Evolutionary conservation across 2,888 invertebrate genomes (phyloP).

Genomic region (Drosophila pseudotakahashii): DNA sequence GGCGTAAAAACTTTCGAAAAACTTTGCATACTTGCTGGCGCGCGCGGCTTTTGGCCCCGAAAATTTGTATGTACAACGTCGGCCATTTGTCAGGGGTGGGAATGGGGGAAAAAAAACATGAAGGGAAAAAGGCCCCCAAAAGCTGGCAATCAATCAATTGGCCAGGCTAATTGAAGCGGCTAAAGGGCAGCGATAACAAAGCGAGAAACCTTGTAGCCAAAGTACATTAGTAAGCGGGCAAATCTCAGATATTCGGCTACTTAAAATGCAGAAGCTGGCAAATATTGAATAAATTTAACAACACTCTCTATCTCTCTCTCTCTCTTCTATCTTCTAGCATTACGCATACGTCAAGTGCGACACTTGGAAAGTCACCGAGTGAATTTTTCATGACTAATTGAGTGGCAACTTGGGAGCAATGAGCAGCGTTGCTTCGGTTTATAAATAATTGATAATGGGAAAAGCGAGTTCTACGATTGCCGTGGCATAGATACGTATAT

Average conservation of each 20-base stretch:
- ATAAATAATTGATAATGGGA: slow-evolving; percentile 75
- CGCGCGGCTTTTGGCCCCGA: slow-evolving; percentile 39
- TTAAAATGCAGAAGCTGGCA: slow-evolving; percentile 21
- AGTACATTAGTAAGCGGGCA: slow-evolving; percentile 7
- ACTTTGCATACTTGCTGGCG: slow-evolving; percentile 73
- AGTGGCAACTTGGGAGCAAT: slow-evolving; percentile 76
- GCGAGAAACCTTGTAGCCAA: slow-evolving; percentile 7
- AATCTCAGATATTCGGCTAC: slow-evolving; percentile 3
- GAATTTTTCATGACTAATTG: slow-evolving; percentile 75
- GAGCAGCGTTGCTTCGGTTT: slow-evolving; percentile 38
- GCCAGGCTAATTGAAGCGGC: slow-evolving; percentile 62
- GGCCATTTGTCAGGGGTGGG: slow-evolving; percentile 60
- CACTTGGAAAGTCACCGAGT: slow-evolving; percentile 52
- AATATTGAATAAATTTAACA: slow-evolving; percentile 25
- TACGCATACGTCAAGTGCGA: slow-evolving; percentile 37
- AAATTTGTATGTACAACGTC: slow-evolving; percentile 37
- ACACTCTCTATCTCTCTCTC: neutral
- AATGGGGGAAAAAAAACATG: neutral
- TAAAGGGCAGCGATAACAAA: slow-evolving; percentile 17
- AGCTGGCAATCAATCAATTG: slow-evolving; percentile 77
- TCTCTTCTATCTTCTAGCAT: neutral
- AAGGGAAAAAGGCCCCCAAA: slow-evolving; percentile 25
- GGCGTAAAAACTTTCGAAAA: slow-evolving; percentile 63
- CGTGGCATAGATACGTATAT: neutral
- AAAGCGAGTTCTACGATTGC: slow-evolving; percentile 22